Evolutionary conservation across 2,888 invertebrate species (phyloP).

Genomic region (Pardosa pseudoannulata): DNA sequence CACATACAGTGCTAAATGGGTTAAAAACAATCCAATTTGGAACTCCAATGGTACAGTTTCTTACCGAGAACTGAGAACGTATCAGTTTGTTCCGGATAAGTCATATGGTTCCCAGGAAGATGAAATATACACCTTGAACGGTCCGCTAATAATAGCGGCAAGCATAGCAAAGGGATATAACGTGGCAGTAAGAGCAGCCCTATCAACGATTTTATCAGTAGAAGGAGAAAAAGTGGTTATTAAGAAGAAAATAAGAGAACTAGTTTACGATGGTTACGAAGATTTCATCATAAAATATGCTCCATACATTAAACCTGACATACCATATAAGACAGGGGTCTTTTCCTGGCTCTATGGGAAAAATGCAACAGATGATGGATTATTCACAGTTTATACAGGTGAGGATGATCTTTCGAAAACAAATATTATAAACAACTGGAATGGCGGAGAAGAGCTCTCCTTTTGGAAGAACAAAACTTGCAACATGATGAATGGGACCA

Average conservation of each 20-base stretch:
- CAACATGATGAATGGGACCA: constrained; percentile 59
- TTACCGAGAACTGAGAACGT: constrained; percentile 75
- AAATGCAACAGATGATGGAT: constrained; percentile 70
- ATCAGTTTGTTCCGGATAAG: constrained; percentile 73
- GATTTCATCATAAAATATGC: constrained; percentile 50
- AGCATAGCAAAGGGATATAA: constrained; percentile 14
- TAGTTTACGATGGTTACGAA: constrained; percentile 68
- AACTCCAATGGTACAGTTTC: constrained; percentile 75
- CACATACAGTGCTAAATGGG: constrained; percentile 59
- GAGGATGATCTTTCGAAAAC: constrained; percentile 32
- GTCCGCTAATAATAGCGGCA: constrained; percentile 73
- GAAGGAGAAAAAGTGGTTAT: constrained; percentile 49
- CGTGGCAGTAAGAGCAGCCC: background rate
- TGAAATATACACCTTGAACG: constrained; percentile 74
- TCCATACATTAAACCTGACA: constrained; percentile 16
- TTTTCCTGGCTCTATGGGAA: constrained; percentile 69
- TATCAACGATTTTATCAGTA: constrained; percentile 20
- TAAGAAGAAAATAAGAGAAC: constrained; percentile 36
- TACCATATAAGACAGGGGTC: constrained; percentile 52
- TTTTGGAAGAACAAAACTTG: constrained; percentile 57
- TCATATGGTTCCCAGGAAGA: constrained; percentile 75
- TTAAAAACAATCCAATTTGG: constrained; percentile 75
- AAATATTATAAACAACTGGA: constrained; percentile 60
- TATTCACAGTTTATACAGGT: constrained; percentile 72
- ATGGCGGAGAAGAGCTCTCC: constrained; percentile 37